phyloP scores from a whole-genome alignment of 2,113 vertebrate species.

The Pseudonaja textilis region DNA sequence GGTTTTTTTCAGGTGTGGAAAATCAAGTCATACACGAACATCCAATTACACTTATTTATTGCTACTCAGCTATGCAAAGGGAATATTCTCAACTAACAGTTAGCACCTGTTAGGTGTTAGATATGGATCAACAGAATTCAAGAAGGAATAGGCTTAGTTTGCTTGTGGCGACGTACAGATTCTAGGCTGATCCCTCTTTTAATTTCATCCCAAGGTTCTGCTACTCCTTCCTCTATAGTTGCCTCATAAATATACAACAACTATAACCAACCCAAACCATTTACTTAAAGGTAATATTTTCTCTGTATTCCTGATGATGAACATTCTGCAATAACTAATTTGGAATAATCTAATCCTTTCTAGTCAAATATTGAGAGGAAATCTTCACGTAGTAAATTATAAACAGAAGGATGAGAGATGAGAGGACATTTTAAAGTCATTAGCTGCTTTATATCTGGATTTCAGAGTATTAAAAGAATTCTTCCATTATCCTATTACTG shows the following conservation, averaged over 20 bases:
- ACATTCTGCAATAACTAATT: constrained; percentile 31
- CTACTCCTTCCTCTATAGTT: neutral
- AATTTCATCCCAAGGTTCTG: neutral
- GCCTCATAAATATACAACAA: neutral
- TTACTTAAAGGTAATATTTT: constrained; percentile 18
- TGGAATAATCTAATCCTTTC: constrained; percentile 29
- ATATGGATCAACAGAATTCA: neutral
- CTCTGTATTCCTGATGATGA: constrained; percentile 40
- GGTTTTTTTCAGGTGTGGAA: neutral
- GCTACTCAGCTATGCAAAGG: neutral
- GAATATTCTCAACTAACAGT: neutral
- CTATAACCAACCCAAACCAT: constrained; percentile 14
- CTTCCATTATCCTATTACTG: neutral
- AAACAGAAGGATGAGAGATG: too few species aligned
- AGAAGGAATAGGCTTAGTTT: neutral
- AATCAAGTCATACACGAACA: neutral
- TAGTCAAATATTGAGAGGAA: constrained; percentile 16
- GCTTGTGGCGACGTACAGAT: neutral
- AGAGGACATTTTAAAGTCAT: neutral
- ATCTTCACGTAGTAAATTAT: constrained; percentile 20
- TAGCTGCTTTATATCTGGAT: neutral
- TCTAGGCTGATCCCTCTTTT: neutral
- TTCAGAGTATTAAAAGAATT: neutral
- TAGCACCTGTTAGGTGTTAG: neutral
- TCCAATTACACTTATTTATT: neutral